Percentiles rank a stretch among this genome's conserved stretches.
Evolutionary conservation across 2,888 invertebrate genomes (phyloP).

Genomic region (Polyommatus icarus): DNA sequence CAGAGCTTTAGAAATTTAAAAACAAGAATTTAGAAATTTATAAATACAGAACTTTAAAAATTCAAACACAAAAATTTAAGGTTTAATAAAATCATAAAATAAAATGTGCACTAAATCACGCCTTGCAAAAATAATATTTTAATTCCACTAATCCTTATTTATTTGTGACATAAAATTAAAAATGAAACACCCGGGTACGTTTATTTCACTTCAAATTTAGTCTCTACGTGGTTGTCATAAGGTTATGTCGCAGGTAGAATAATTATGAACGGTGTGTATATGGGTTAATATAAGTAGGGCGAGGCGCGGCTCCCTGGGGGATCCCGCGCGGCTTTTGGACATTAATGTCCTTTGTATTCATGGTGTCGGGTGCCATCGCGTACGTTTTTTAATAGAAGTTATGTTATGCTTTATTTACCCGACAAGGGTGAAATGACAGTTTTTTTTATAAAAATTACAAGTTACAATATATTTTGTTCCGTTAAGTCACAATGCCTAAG

Average conservation of each 20-base stretch:
- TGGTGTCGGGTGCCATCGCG: background rate
- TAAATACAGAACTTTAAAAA: too few relatives aligned
- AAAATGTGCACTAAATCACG: background rate
- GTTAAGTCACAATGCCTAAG: too few relatives aligned
- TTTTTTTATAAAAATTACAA: too few relatives aligned
- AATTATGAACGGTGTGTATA: background rate
- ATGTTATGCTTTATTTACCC: background rate
- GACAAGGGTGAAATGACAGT: background rate
- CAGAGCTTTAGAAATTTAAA: too few relatives aligned
- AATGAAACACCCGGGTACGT: background rate
- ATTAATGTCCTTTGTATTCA: slow-evolving; percentile 5
- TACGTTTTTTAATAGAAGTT: background rate
- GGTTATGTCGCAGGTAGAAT: background rate
- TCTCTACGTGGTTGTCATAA: background rate
- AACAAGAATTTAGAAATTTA: too few relatives aligned
- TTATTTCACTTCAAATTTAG: background rate
- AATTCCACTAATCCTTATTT: background rate
- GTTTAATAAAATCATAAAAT: background rate
- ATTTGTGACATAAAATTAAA: slow-evolving; percentile 1
- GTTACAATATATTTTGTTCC: too few relatives aligned
- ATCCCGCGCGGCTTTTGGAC: background rate
- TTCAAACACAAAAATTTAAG: background rate
- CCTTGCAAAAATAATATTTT: background rate
- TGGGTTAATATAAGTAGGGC: slow-evolving; percentile 1
- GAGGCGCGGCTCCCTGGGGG: slow-evolving; percentile 1